Conservation (phyloP, 1,140 invertebrate genomes). For the Drosophila rufa region DNA sequence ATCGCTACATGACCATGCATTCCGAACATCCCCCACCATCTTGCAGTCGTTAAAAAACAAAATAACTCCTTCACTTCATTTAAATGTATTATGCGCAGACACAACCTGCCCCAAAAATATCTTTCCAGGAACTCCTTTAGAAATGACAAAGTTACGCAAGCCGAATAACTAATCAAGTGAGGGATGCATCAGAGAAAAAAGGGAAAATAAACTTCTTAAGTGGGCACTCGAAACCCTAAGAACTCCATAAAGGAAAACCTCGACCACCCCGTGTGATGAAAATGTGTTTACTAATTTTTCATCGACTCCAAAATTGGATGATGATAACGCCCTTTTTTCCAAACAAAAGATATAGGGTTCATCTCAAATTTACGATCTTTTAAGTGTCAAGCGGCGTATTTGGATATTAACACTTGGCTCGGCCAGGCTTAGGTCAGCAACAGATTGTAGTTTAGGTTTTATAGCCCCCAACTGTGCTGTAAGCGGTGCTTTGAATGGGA, state of each 20-base stretch:
- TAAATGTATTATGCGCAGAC: conserved; percentile 61
- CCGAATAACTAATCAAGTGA: conserved; percentile 69
- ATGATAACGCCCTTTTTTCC: conserved; percentile 35
- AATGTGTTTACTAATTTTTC: conserved; percentile 73
- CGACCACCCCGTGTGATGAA: conserved; percentile 58
- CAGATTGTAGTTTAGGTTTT: conserved; percentile 35
- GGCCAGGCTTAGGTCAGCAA: not conserved
- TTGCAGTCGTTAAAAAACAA: conserved; percentile 5
- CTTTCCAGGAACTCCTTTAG: conserved; percentile 44
- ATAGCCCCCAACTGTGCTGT: conserved; percentile 62
- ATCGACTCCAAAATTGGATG: conserved; percentile 23
- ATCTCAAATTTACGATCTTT: conserved; percentile 68
- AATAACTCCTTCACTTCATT: conserved; percentile 19
- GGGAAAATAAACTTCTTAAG: conserved; percentile 37
- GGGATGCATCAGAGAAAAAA: conserved; percentile 14
- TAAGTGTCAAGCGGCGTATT: conserved; percentile 68
- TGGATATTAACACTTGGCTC: conserved; percentile 55
- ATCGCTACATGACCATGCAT: conserved; percentile 62
- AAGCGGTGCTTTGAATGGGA: conserved; percentile 62
- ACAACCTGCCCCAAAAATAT: conserved; percentile 75
- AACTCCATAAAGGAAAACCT: conserved; percentile 29
- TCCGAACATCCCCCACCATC: conserved; percentile 13
- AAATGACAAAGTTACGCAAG: conserved; percentile 75
- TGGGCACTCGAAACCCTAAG: conserved; percentile 13
- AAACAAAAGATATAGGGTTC: conserved; percentile 40